These are phyloP conservation scores for Nasonia longicornis DNA, from an alignment of 1,140 invertebrate species.

Conservation along the genomic window DNA sequence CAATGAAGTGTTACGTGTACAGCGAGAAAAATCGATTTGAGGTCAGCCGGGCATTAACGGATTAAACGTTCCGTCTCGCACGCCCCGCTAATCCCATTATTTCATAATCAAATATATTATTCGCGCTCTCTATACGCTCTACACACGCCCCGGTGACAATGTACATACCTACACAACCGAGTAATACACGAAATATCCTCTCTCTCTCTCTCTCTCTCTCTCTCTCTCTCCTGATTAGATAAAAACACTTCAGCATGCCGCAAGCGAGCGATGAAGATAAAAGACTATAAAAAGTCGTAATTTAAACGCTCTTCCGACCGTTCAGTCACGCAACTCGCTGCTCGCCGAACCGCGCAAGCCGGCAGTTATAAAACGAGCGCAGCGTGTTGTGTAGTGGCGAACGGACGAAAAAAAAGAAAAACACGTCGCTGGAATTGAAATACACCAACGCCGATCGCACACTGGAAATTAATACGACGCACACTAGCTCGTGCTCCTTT, in stretches of 20 bases:
- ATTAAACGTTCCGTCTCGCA: neutral
- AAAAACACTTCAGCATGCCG: neutral
- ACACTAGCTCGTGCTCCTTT: neutral
- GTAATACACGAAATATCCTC: neutral
- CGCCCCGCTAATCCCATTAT: neutral
- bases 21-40: neutral
- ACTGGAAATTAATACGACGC: neutral
- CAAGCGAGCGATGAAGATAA: conserved; percentile 21
- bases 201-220: neutral
- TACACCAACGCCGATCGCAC: neutral
- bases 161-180: neutral
- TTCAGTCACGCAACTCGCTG: conserved; percentile 7
- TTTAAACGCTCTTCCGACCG: conserved; percentile 18
- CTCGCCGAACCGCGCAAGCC: neutral
- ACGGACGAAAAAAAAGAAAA: neutral
- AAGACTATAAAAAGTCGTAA: conserved; percentile 29
- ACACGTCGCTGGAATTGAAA: neutral
- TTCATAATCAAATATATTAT: neutral
- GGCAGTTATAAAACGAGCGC: neutral
- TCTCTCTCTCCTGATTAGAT: neutral
- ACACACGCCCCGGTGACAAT: neutral
- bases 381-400: neutral
- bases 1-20: neutral
- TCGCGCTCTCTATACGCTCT: neutral
- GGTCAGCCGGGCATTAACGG: neutral